phyloP scores from a whole-genome alignment of 2,113 vertebrate species.

The Solea solea region DNA sequence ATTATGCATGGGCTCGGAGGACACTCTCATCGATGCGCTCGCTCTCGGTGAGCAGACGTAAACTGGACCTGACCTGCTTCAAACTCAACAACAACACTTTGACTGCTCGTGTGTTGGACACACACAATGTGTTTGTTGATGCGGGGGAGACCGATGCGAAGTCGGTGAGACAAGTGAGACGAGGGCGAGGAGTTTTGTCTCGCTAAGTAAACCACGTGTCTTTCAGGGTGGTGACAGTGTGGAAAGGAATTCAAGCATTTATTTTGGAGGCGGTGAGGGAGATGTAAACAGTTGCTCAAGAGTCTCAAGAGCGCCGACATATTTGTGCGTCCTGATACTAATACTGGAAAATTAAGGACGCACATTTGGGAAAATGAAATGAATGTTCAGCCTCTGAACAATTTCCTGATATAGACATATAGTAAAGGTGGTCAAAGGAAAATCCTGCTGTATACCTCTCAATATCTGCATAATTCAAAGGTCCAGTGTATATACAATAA shows the following conservation, averaged over 20 bases:
- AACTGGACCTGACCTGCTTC: neutral
- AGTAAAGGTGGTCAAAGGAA: too few relatives aligned
- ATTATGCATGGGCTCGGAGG: neutral
- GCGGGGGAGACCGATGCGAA: neutral
- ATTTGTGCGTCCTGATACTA: too few relatives aligned
- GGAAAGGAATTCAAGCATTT: conserved; percentile 5
- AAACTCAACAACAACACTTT: neutral
- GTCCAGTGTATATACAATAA: too few relatives aligned
- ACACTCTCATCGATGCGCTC: too few relatives aligned
- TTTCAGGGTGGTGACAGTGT: neutral
- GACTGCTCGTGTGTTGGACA: neutral
- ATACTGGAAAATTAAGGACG: too few relatives aligned
- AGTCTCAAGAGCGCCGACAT: too few relatives aligned
- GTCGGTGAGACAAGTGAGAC: neutral
- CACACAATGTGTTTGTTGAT: conserved; percentile 21
- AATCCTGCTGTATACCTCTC: too few relatives aligned
- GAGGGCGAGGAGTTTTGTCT: neutral
- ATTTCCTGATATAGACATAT: too few relatives aligned
- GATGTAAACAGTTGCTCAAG: too few relatives aligned
- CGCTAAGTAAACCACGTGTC: conserved; percentile 15
- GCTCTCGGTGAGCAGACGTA: neutral
- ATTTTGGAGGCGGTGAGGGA: neutral
- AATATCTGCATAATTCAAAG: too few relatives aligned
- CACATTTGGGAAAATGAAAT: too few relatives aligned
- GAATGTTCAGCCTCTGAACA: too few relatives aligned